These are phyloP conservation scores for Sandelia bainsii DNA, from an alignment of 2,797 vertebrate genomes.

Conservation along the genomic window DNA sequence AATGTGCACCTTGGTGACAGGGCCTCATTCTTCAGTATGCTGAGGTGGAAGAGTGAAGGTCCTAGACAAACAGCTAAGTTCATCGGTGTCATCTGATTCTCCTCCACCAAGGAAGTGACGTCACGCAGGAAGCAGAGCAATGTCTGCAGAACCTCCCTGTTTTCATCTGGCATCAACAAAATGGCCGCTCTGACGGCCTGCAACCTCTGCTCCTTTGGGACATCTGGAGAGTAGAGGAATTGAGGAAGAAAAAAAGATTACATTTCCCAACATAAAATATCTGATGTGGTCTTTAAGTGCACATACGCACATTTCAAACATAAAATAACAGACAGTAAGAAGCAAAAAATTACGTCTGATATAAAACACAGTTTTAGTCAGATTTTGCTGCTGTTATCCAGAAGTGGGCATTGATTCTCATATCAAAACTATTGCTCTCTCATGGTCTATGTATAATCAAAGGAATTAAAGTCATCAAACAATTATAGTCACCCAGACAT, in stretches of 20 bases:
- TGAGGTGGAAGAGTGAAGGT: slow-evolving; percentile 98
- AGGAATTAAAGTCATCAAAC: neutral
- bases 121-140: slow-evolving; percentile 94
- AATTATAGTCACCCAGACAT: neutral
- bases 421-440: neutral
- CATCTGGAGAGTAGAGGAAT: slow-evolving; percentile 79
- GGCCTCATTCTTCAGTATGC: slow-evolving; percentile 92
- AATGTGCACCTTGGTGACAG: slow-evolving; percentile 88
- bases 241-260: neutral
- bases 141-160: slow-evolving; percentile 94
- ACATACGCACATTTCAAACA: neutral
- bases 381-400: no score
- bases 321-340: neutral
- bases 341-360: no score
- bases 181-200: slow-evolving; percentile 93
- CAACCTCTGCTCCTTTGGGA: slow-evolving; percentile 94
- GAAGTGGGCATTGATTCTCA: no score
- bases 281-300: neutral
- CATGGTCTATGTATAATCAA: neutral
- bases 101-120: slow-evolving; percentile 90
- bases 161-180: slow-evolving; percentile 96
- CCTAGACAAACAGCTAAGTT: slow-evolving; percentile 97
- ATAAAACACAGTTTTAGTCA: no score
- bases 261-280: neutral
- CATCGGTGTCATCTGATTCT: slow-evolving; percentile 99